Percentiles rank a stretch among this genome's conserved stretches.
These are phyloP conservation scores for Stenoptilia bipunctidactyla DNA, from an alignment of 2,888 invertebrate species.

Conservation along the genomic window DNA sequence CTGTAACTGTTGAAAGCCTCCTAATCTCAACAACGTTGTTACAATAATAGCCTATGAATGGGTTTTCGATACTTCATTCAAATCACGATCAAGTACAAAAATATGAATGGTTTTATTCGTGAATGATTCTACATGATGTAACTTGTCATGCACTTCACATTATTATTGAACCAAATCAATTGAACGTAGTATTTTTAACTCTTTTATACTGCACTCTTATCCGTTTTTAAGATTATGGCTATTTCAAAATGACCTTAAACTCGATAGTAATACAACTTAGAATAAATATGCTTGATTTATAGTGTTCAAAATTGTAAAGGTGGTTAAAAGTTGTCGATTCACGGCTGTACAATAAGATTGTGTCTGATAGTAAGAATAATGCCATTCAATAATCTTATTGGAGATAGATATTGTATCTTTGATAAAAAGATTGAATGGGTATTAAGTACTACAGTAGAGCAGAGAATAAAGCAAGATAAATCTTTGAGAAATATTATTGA, in stretches of 20 bases:
- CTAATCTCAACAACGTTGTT: not conserved
- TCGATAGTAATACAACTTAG: not conserved
- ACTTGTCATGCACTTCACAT: slow-evolving; percentile 20
- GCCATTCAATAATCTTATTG: slow-evolving; percentile 1
- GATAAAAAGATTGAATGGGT: too few relatives aligned
- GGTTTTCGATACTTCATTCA: slow-evolving; percentile 21
- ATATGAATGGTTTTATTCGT: slow-evolving; percentile 42
- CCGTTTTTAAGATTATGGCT: not conserved
- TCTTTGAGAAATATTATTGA: too few relatives aligned
- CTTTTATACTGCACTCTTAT: not conserved
- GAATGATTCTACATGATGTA: slow-evolving; percentile 46
- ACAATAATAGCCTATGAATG: slow-evolving; percentile 19
- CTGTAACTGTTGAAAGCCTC: not conserved
- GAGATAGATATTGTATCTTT: not conserved
- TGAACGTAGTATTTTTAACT: not conserved
- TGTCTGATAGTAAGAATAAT: not conserved
- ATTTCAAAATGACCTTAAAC: not conserved
- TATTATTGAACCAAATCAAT: slow-evolving; percentile 1
- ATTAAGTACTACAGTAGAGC: too few relatives aligned
- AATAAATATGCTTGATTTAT: too few relatives aligned
- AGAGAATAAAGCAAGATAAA: too few relatives aligned
- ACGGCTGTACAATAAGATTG: not conserved
- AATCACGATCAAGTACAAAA: slow-evolving; percentile 22
- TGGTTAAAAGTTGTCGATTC: not conserved
- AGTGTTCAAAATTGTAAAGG: too few relatives aligned